These are phyloP conservation scores for Phortica okadai DNA, from an alignment of 2,888 invertebrate genomes.

Conservation along the genomic window DNA sequence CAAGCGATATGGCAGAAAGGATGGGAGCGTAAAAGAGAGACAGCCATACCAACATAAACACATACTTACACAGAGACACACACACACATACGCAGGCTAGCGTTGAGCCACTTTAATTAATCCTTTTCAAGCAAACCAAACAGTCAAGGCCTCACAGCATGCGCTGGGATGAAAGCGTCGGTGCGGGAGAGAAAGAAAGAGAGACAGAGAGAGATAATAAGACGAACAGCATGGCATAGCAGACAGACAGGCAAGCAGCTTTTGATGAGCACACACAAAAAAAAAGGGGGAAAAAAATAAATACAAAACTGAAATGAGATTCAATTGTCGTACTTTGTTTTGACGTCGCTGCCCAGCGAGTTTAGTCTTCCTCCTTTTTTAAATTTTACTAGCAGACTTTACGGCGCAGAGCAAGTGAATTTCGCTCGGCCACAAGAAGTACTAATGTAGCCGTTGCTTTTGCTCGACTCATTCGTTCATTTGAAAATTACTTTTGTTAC, in stretches of 20 bases:
- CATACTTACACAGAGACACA: neutral
- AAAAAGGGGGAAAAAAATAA: neutral
- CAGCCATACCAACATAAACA: conserved; percentile 14
- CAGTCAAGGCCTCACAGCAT: conserved; percentile 41
- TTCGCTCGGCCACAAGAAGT: neutral
- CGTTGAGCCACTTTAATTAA: conserved; percentile 68
- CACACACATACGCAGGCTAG: conserved; percentile 35
- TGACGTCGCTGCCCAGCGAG: neutral
- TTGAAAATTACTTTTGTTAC: conserved; percentile 67
- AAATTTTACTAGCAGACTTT: neutral
- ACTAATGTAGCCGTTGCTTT: conserved; percentile 7
- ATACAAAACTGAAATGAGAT: conserved; percentile 9
- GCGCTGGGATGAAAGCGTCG: neutral
- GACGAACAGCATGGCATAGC: conserved; percentile 36
- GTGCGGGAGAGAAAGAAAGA: neutral
- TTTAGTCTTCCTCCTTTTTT: neutral
- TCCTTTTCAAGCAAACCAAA: conserved; percentile 61
- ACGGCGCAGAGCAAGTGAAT: neutral
- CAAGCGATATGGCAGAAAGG: neutral
- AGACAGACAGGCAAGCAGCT: neutral
- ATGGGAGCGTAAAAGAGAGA: conserved; percentile 21
- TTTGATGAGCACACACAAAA: neutral
- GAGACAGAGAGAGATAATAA: conserved; percentile 40
- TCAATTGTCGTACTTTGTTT: conserved; percentile 4
- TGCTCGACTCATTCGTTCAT: conserved; percentile 39